Percentiles rank a stretch among this genome's conserved stretches.
Evolutionary conservation across 2,797 vertebrate species (phyloP).

Genomic region (Mormyrops boulengeri): DNA sequence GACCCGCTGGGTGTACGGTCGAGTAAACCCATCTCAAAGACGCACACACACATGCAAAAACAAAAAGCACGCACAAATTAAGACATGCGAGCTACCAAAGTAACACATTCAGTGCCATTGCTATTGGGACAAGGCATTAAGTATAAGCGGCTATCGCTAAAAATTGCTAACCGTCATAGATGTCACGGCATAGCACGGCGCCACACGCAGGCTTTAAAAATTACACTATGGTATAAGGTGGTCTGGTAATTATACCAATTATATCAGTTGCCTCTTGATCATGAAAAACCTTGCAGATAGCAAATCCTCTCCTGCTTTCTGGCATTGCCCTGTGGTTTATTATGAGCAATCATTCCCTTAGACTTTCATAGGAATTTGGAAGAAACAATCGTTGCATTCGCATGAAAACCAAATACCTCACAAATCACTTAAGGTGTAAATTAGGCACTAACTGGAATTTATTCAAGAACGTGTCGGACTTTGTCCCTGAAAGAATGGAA

Average conservation of each 20-base stretch:
- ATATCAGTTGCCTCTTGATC: background rate
- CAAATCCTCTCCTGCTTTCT: background rate
- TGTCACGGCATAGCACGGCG: background rate
- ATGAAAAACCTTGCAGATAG: background rate
- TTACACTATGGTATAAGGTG: background rate
- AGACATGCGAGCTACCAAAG: background rate
- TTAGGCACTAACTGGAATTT: conserved; percentile 11
- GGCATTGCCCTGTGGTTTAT: background rate
- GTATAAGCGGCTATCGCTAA: background rate
- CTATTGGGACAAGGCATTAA: background rate
- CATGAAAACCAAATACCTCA: background rate
- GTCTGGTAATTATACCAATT: background rate
- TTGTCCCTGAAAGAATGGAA: background rate
- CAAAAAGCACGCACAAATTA: background rate
- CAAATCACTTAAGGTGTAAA: background rate
- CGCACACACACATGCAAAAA: background rate
- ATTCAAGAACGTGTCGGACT: background rate
- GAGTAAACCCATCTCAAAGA: conserved; percentile 23
- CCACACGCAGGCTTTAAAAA: background rate
- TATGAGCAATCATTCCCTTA: background rate
- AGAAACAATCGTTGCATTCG: background rate
- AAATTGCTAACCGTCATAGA: background rate
- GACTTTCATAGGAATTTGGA: background rate
- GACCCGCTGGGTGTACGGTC: conserved; percentile 42
- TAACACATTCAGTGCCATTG: background rate